Base-by-base conservation (phyloP, 2,888 invertebrate species). In the Gymnocheta viridis region DNA sequence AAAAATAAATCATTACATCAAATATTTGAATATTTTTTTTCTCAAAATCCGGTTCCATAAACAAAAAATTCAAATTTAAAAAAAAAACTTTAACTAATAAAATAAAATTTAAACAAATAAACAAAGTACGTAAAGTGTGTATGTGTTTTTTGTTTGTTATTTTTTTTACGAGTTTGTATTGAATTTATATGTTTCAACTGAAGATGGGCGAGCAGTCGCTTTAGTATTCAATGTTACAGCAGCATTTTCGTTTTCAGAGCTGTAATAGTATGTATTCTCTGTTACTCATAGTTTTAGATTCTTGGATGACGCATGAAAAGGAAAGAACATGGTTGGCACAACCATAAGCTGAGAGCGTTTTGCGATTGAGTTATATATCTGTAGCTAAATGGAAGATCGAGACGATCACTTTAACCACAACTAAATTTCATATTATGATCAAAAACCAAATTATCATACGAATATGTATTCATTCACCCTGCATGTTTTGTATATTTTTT, bases 31-130 rank as follows among this genome's bases (percentile, higher is more conserved):
- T 38, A 32, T 12, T 60, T 17, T 51, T 44, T 44, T 32, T 35
- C 7, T 27, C 17, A 10, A 58, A 77, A 58, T 66, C 76, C 76
- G 76, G 66, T 77, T 77, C 9, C 66, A 77, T 51, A 38, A 51
- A 73, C 3, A 73, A 62, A 58, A 41, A 51, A 19, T 24, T 32
- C 10, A 66, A 14, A 24, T 41, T 24, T 14, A 62, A 35, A 49
- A 41, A 22, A 32, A 54, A 64, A 35, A 56, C 24, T 32, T 19
- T 38, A 54, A 66, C 38, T 66, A 56, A 66, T 47, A 66, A 56
- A 29, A 74, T 54, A 41, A 27, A 41, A 49, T 38, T 41, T 70
- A 56, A 56, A 58, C 70, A 70, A 70, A 74, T 74, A 54, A 64
- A 49, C 14, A 54, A 62, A 24, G 35, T 73, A 49, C 19, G 54